Evolutionary conservation across 2,113 vertebrate species (phyloP).

Genomic region (Rhegmatorhina hoffmannsi): DNA sequence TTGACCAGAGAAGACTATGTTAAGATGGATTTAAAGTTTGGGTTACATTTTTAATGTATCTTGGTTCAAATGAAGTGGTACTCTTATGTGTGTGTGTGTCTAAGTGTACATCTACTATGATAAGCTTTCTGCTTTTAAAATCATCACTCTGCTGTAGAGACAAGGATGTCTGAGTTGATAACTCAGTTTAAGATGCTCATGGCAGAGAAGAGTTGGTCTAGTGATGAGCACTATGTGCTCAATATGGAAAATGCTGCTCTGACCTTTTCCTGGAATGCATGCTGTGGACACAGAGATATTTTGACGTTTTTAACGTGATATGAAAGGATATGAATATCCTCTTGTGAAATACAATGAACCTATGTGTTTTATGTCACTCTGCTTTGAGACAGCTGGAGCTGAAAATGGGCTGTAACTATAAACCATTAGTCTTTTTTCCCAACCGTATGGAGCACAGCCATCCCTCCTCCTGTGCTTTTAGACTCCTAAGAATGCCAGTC

Average conservation of each 20-base stretch:
- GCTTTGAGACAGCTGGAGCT: constrained; percentile 48
- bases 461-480: neutral
- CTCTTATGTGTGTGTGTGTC: rapidly evolving
- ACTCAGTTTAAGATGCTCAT: neutral
- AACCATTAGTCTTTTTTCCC: neutral
- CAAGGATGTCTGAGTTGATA: neutral
- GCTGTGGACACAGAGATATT: neutral
- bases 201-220: neutral
- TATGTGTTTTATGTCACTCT: constrained; percentile 56
- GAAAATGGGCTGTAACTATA: constrained; percentile 21
- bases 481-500: rapidly evolving
- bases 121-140: neutral
- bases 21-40: neutral
- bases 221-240: neutral
- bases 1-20: neutral
- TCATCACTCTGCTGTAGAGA: neutral
- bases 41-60: neutral
- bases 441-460: neutral
- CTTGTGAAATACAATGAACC: constrained; percentile 29
- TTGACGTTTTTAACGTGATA: constrained; percentile 46
- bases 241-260: neutral
- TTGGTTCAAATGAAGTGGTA: neutral
- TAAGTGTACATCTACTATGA: neutral
- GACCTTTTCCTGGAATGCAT: neutral
- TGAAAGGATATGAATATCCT: constrained; percentile 36